Evolutionary conservation across 2,888 invertebrate genomes (phyloP).

Genomic region (Cyaniris semiargus): DNA sequence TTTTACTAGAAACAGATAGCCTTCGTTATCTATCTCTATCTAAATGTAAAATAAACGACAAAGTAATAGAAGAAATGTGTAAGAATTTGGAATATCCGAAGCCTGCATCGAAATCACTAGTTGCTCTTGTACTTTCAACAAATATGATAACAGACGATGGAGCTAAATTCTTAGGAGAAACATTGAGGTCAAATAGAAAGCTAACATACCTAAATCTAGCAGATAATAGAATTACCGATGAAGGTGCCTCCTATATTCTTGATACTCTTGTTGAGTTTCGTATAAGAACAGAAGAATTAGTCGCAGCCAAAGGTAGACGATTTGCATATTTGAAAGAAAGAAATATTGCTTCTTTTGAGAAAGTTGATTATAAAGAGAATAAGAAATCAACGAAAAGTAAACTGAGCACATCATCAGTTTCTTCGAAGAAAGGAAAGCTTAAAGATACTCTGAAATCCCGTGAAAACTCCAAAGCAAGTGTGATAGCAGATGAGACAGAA

Average conservation of each 20-base stretch:
- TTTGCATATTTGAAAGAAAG: constrained; percentile 50
- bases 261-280: constrained; percentile 50
- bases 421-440: constrained; percentile 43
- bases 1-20: constrained; percentile 48
- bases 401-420: constrained; percentile 1
- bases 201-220: constrained; percentile 58
- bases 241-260: constrained; percentile 50
- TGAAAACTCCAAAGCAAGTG: constrained; percentile 42
- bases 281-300: constrained; percentile 51
- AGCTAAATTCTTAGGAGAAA: constrained; percentile 48
- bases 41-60: constrained; percentile 55
- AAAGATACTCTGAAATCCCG: constrained; percentile 43
- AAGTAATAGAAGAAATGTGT: constrained; percentile 49
- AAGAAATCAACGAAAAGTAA: constrained; percentile 45
- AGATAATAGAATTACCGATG: constrained; percentile 55
- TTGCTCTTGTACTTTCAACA: constrained; percentile 54
- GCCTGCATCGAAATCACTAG: constrained; percentile 52
- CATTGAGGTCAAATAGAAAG: constrained; percentile 53
- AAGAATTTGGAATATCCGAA: constrained; percentile 45
- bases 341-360: constrained; percentile 42
- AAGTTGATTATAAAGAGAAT: constrained; percentile 45
- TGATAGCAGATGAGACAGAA: constrained; percentile 42
- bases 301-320: constrained; percentile 43
- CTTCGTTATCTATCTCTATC: constrained; percentile 55
- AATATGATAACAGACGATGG: constrained; percentile 61